Conservation (phyloP, 2,888 invertebrate genomes). For the Athrips mouffetella region DNA sequence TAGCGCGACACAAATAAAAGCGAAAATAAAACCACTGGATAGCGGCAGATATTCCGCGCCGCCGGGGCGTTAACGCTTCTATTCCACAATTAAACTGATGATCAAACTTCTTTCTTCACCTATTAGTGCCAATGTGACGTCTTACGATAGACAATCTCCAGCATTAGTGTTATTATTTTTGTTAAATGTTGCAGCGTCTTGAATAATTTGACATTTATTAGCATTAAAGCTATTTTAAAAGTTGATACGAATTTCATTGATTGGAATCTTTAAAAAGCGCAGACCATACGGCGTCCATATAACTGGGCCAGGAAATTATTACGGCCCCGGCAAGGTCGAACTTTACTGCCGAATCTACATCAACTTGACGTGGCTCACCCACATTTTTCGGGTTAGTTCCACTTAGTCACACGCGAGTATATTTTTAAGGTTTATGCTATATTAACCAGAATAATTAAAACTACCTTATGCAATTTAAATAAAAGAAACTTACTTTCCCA, state of each 20-base stretch:
- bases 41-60: conserved; percentile 66
- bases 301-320: conserved; percentile 34
- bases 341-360: conserved; percentile 34
- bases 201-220: no score
- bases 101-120: conserved; percentile 34
- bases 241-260: background rate
- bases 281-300: conserved; percentile 3
- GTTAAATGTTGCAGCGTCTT: no score
- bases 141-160: conserved; percentile 9
- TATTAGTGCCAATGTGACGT: conserved; percentile 16
- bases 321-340: conserved; percentile 44
- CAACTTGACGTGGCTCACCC: conserved; percentile 23
- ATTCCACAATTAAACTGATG: conserved; percentile 50
- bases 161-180: no score
- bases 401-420: no score
- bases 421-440: no score
- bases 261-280: conserved; percentile 3
- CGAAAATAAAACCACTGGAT: conserved; percentile 73
- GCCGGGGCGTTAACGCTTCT: conserved; percentile 46
- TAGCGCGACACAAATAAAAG: conserved; percentile 78
- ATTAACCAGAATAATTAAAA: no score
- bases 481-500: no score
- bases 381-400: conserved; percentile 27
- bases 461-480: no score
- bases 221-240: no score